Percentiles rank a stretch among this genome's conserved stretches.
Conservation (phyloP, 2,797 vertebrate species). For the Avahi laniger region DNA sequence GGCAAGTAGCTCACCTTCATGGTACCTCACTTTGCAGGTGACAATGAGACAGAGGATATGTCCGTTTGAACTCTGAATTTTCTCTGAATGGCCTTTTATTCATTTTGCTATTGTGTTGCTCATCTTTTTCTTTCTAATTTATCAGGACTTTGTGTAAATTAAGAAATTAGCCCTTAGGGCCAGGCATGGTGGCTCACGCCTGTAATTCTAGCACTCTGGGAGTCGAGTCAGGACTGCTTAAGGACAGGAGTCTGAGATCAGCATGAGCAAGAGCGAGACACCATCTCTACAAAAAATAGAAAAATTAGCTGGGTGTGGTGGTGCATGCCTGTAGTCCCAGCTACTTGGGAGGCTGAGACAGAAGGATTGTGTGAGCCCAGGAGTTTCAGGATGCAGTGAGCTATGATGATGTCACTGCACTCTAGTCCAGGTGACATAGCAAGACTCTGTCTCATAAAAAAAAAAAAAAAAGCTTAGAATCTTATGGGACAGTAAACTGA, state of each 20-base stretch:
- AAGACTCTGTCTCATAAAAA: not conserved
- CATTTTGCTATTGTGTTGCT: not conserved
- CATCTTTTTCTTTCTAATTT: conserved; percentile 9
- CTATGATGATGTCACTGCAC: not conserved
- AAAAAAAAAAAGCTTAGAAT: not conserved
- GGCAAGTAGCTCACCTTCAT: not conserved
- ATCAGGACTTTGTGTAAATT: not conserved
- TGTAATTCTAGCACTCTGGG: not conserved
- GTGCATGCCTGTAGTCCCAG: not conserved
- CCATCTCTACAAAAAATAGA: not conserved
- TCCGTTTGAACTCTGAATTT: not conserved
- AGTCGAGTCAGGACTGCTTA: not conserved
- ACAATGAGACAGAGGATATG: not conserved
- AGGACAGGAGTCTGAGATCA: not conserved
- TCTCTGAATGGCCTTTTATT: not conserved
- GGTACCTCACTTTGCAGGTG: not conserved
- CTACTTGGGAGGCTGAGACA: not conserved
- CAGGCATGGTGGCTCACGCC: not conserved
- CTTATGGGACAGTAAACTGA: too few species aligned
- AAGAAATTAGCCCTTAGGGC: not conserved
- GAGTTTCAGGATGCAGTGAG: not conserved
- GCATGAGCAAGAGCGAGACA: not conserved
- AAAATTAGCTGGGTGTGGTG: not conserved
- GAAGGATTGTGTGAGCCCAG: not conserved
- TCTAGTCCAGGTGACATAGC: not conserved